Base-by-base conservation (phyloP, 2,797 vertebrate genomes). In the Stomatorhinus walkeri region DNA sequence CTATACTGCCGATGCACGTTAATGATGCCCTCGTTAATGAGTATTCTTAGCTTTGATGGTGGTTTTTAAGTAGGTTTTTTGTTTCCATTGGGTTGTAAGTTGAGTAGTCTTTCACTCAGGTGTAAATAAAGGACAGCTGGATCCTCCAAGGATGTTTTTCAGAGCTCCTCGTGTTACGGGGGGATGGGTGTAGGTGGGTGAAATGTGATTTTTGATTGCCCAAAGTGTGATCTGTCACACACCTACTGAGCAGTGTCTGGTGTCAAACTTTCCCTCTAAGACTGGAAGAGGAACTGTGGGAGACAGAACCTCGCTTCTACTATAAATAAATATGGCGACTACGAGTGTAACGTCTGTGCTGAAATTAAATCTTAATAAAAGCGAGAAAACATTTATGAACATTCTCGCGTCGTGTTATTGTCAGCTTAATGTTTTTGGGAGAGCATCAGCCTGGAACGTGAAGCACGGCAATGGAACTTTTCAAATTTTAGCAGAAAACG, bases 191-290 rank as follows among this genome's bases (percentile, higher is more conserved):
- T 7, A 10, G 22, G 22, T 2, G 59, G 64, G 28, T 36, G 94
- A 95, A 96, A 96, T 96, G 95, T 95, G 95, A 96, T 96, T 96
- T 96, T 94, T 93, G 94, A 93, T 94, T 96, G 95, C 96, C 95
- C 92, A 94, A 96, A 95, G 95, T 95, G 95, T 94, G 94, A 96
- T 96, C 95, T 95, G 96, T 96, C 96, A 96, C 95, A 96, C 95
- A 96, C 96, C 96, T 95, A 94, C 94, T 96, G 95, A 92, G 93
- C 93, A 94, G 95, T 96, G 95, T 96, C 96, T 96, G 95, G 94
- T 95, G 94, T 94, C 94, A 94, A 95, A 94, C 94, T 95, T 93
- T 93, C 93, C 93, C 94, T 91, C 94, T 94, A 92, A 94, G 93
- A 94, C 22, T 94, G 93, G 94, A 94, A 95, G 94, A 88, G 93